Conservation (phyloP, 1,140 invertebrate genomes). For the Drosophila carrolli region DNA sequence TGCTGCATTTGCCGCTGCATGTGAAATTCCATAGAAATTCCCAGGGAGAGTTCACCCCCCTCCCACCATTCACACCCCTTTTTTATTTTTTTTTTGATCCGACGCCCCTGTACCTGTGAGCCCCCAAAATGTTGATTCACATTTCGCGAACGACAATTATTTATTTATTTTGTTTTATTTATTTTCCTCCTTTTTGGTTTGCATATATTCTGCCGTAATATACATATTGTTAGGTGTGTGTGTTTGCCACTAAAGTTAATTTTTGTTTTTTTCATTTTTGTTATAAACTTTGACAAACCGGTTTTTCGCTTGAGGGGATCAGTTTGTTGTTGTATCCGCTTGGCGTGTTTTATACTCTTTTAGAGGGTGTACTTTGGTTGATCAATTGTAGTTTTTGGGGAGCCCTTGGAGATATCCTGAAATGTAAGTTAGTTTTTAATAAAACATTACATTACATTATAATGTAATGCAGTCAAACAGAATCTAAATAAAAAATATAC, state of each 20-base stretch:
- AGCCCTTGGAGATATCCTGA: not conserved
- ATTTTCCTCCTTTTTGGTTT: constrained; percentile 4
- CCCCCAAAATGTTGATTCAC: constrained; percentile 62
- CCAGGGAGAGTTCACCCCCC: constrained; percentile 9
- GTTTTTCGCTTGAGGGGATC: constrained; percentile 1
- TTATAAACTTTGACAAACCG: constrained; percentile 34
- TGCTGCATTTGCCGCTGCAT: constrained; percentile 63
- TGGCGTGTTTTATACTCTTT: constrained; percentile 11
- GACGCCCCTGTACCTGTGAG: constrained; percentile 1
- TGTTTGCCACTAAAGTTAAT: constrained; percentile 17
- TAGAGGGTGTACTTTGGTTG: too few relatives aligned
- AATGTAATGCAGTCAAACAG: too few relatives aligned
- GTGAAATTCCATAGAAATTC: constrained; percentile 64
- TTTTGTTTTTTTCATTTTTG: constrained; percentile 10
- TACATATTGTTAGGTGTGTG: not conserved
- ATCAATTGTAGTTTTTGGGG: too few relatives aligned
- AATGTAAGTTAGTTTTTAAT: not conserved
- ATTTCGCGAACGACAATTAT: constrained; percentile 62
- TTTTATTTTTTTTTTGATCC: not conserved
- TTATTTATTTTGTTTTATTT: constrained; percentile 41
- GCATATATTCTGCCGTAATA: constrained; percentile 23
- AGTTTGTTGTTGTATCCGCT: not conserved
- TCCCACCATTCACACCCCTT: not conserved
- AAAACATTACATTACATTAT: too few relatives aligned
- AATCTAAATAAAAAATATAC: too few relatives aligned